Evolutionary conservation across 2,888 invertebrate species (phyloP), one percentile per base, ranked within the genome.

Genomic region (Megamerina dolium): DNA sequence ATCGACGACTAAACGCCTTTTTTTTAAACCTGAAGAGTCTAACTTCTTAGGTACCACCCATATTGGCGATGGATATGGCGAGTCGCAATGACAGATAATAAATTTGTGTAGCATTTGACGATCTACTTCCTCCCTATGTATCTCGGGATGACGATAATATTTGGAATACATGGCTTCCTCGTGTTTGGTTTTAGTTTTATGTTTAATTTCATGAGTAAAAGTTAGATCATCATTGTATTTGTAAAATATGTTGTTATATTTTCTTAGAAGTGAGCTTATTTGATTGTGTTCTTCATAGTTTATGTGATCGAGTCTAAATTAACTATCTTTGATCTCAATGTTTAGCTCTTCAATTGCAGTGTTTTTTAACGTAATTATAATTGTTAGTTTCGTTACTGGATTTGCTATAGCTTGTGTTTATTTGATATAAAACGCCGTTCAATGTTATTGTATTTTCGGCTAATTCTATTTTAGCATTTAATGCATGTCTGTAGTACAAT

Each of bases 101-200:
- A 12, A 9, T 23, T 39, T 13, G n/a, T n/a, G n/a, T n/a, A n/a
- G n/a, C n/a, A 39, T 39, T 32, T 39, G 39, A 14, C n/a, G 30
- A 13, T 32, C 26, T 2, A 49, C 44, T 38, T 49, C 46, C n/a
- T 36, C 20, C 41, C 33, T 41, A 32, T 34, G 30, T 41, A 48
- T 23, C 21, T n/a, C n/a, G n/a, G n/a, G n/a, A n/a, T n/a, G n/a
- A n/a, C n/a, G n/a, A n/a, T n/a, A n/a, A n/a, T n/a, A 30, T 41
- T 41, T 44, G 4, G 33, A 21, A 17, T 41, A 44, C 20, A 41
- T 41, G 5, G 44, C 41, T 14, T 26, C 17, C 10, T 37, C 41
- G 27, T 41, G 20, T 2, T n/a, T 29, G 8, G 41, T 44, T 40
- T 34, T 43, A 36, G 41, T 48, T 37, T 35, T 16, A 23, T 48